Base-by-base conservation (phyloP, 2,113 vertebrate genomes). In the Mus pahari region DNA sequence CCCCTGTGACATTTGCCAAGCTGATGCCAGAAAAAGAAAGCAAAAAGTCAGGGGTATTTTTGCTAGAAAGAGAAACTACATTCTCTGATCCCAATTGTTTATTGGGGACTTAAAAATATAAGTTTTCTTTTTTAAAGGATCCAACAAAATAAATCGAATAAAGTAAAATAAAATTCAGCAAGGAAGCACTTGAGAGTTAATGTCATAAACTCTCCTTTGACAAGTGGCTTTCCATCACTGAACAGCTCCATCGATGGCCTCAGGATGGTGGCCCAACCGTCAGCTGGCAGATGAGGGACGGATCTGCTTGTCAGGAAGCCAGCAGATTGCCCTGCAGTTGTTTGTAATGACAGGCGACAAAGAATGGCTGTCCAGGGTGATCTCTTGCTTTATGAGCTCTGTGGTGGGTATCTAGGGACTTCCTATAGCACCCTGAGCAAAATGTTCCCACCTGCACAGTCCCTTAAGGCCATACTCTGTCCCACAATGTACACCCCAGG, bases 261-360 rank as follows among this genome's bases (percentile, higher is more conserved):
- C 97, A 83, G 98, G 99, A 99, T 95, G 98, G 98, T 82, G 86
- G 97, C 96, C 98, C 98, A 99, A 99, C 98, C 99, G 98, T 99
- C 99, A 99, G 98, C 98, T 97, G 98, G 98, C 99, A 98, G 99
- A 98, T 99, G 99, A 98, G 98, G 95, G 97, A 98, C 98, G 95
- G 98, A 99, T 99, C 97, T 97, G 98, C 98, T 98, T 98, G 98
- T 99, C 98, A 99, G 95, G 90, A 90, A 86, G 97, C 97, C 97
- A 97, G 98, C 93, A 95, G 95, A 98, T 98, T 98, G 98, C 97
- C 98, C 98, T 96, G 87, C 86, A 95, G 96, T 98, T 98, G 97
- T 98, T 89, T 81, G 95, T 97, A 98, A 97, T 97, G 98, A 98
- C 98, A 97, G 98, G 96, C 92, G 58, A 97, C 97, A 96, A 98